A percentile compares a stretch with the other conserved stretches of the same genome.
Evolutionary conservation across 2,888 invertebrate species (phyloP).

Genomic region (Tetheella fluctuosa): DNA sequence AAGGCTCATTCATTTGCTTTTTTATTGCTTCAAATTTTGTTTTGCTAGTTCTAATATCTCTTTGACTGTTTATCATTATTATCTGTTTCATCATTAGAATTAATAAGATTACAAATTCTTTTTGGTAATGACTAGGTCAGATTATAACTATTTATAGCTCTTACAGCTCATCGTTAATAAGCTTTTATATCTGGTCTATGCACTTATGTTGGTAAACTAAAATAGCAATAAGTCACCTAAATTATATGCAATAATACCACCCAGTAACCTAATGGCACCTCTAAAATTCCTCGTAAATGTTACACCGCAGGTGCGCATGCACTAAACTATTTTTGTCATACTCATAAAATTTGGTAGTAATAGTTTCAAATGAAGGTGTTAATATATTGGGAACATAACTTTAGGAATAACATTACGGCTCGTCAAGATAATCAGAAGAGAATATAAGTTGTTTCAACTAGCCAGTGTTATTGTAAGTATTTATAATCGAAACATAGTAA

Average conservation of each 20-base stretch:
- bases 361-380: neutral
- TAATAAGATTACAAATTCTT: no score
- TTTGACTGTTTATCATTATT: neutral
- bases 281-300: conserved; percentile 4
- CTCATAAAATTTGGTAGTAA: neutral
- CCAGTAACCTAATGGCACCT: conserved; percentile 7
- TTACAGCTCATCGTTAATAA: no score
- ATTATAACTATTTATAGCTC: no score
- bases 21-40: conserved; percentile 7
- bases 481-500: no score
- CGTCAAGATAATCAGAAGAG: neutral
- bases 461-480: no score
- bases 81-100: neutral
- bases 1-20: neutral
- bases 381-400: neutral
- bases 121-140: no score
- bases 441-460: neutral
- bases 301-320: conserved; percentile 7
- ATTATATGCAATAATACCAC: neutral
- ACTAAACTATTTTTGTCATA: conserved; percentile 6
- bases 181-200: no score
- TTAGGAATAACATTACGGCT: neutral
- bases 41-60: no score
- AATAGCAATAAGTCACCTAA: neutral
- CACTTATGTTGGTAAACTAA: neutral